A percentile compares a stretch with the other conserved stretches of the same genome.
Evolutionary conservation across 1,140 invertebrate species (phyloP).

Genomic region (Hypsibius dujardini): DNA sequence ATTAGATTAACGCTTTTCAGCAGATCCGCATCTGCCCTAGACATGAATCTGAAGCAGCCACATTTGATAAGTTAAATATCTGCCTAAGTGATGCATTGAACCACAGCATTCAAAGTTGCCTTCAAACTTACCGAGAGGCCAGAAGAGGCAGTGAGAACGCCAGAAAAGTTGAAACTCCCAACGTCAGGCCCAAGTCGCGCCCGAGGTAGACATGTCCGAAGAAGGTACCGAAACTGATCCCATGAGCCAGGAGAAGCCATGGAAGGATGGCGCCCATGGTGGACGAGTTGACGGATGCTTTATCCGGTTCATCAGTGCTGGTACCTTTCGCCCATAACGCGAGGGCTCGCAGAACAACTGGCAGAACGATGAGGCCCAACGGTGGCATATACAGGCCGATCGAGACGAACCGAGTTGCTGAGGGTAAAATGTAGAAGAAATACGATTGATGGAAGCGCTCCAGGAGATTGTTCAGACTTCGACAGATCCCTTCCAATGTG

Average conservation of each 20-base stretch:
- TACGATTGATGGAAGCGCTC: conserved; percentile 95
- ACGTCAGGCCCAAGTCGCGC: too few relatives aligned
- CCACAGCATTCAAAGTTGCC: too few relatives aligned
- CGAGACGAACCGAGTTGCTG: conserved; percentile 74
- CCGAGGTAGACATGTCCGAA: not conserved
- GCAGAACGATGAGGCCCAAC: conserved; percentile 53
- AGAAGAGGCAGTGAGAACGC: too few relatives aligned
- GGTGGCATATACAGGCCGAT: conserved; percentile 84
- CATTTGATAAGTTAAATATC: too few relatives aligned
- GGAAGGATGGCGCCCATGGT: not conserved
- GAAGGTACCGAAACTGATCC: not conserved
- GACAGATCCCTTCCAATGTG: conserved; percentile 68
- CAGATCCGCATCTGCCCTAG: conserved; percentile 18
- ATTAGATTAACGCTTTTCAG: conserved; percentile 38
- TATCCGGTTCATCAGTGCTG: not conserved
- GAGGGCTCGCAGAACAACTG: conserved; percentile 56
- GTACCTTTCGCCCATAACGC: conserved; percentile 42
- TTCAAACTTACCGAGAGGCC: too few relatives aligned
- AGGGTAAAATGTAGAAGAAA: conserved; percentile 84
- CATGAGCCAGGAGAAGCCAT: not conserved
- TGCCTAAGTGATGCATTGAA: too few relatives aligned
- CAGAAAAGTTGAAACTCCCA: too few relatives aligned
- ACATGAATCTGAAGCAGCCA: conserved; percentile 2
- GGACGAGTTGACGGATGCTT: not conserved
- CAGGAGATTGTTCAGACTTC: conserved; percentile 83